Base-by-base conservation (phyloP, 2,113 vertebrate species). In the Notothenia rossii region DNA sequence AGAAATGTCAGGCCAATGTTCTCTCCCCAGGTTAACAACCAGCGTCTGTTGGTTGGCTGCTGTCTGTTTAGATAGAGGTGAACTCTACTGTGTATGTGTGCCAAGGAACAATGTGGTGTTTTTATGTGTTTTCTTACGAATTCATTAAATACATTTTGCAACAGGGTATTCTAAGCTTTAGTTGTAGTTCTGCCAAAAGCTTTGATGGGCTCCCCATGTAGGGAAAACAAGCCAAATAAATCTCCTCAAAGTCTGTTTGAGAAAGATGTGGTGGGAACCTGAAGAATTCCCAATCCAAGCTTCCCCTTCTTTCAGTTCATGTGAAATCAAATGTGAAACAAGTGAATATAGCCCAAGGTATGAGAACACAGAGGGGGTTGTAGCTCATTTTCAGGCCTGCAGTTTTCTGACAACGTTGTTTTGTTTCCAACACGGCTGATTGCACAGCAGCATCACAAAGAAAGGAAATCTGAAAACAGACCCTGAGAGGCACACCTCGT, bases 1-100 rank as follows among this genome's bases (percentile, higher is more conserved):
- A 70, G 68, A 80, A 83, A 83, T 83, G 86, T 91, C 86, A 90
- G 72, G 63, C 20, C 71, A 55, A 86, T 88, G 79, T 86, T 67
- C 85, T 76, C 45, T 45, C 9, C 64, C 54, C 7, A 58, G 45
- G 56, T 17, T 55, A 67, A 83, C 22, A 7, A 43, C 36, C 66
- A 7, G 40, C 62, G 55, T 66, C 67, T 81, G 49, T 17, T 77
- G 77, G 53, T 33, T 59, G 68, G 71, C 76, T 79, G 75, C 64
- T 88, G 78, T 78, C 81, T 79, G 59, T 77, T 86, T 71, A 12
- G 55, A 88, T 77, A 40, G 55, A 86, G 29, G 3, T 29, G 29
- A 29, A 29, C 29, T 29, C 29, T 29, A 29, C 29, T 29, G 17
- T 65, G 10, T 45, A 7, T 65, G 7, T 65, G 62, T 33, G n/a